Base-by-base conservation (phyloP, 2,888 invertebrate species). In the Cephus nigrinus region DNA sequence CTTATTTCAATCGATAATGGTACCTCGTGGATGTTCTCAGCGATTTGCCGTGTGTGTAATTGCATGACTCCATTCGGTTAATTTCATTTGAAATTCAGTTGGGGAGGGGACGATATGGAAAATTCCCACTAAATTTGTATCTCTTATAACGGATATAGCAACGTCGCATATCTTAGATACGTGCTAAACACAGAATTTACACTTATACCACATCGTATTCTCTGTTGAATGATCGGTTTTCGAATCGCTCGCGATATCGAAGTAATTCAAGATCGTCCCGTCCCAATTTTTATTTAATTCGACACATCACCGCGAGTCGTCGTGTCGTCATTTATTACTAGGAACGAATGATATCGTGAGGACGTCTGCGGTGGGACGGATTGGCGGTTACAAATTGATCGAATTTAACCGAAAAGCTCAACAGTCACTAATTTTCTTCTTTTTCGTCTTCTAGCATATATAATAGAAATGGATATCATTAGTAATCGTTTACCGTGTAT, bases 101-200 rank as follows among this genome's bases (percentile, higher is more conserved):
- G 23, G 30, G 71, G 23, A 30, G 0, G 30, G 71, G 30, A 32
- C 71, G 71, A 32, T 71, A 32, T 71, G 31, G 71, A 32, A 30
- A 71, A 30, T 31, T 71, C 30, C 15, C 31, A 34, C 31, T 32
- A 71, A 71, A 55, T 23, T 23, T 55, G 5, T 55, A 55, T 23
- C 23, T 55, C 55, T 12, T 40, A 55, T 23, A 55, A 55, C 23
- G 55, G 1, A 55, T 9, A 55, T 55, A 55, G 55, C 55, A 55
- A 55, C 55, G 23, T 55, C 55, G 55, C 55, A 23, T 55, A 23
- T 15, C 23, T 55, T 55, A 23, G 75, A 69, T 75, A 73, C 73
- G 75, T 55, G 77, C 77, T 74, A 82, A 75, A 77, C 79, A 75
- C 75, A 78, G 74, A 72, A 75, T 78, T 80, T 80, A 78, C 76